Conservation (phyloP, 2,113 vertebrate genomes). For the Uria lomvia region DNA sequence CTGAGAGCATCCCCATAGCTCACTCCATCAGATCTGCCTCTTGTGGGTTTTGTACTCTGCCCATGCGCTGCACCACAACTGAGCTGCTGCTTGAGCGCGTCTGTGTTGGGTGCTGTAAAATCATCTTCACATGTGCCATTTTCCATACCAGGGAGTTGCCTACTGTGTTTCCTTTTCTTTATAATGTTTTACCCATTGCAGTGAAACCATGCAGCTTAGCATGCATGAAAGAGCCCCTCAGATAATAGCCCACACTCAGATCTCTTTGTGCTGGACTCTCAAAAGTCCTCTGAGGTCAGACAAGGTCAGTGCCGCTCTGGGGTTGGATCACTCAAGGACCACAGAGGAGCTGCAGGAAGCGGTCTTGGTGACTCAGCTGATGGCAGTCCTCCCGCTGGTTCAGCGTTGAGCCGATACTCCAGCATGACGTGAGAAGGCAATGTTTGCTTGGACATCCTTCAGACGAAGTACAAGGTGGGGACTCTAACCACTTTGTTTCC, state of each 20-base stretch:
- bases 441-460: neutral
- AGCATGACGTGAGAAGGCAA: neutral
- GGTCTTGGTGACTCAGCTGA: constrained; percentile 9
- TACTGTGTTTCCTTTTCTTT: neutral
- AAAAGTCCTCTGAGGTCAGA: neutral
- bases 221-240: neutral
- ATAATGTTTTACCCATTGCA: neutral
- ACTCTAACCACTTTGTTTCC: neutral
- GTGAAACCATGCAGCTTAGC: neutral
- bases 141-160: neutral
- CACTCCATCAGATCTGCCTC: neutral
- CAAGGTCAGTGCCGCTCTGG: neutral
- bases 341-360: neutral
- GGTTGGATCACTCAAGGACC: neutral
- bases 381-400: neutral
- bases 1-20: neutral
- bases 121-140: neutral
- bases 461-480: neutral
- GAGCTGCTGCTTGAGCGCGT: neutral
- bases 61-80: neutral
- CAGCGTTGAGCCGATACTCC: neutral
- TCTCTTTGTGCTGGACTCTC: neutral
- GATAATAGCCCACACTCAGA: neutral
- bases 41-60: neutral
- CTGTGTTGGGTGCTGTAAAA: neutral